Percentiles rank a stretch among this genome's conserved stretches.
Evolutionary conservation across 1,140 invertebrate species (phyloP).

Genomic region (Heliconius nattereri): DNA sequence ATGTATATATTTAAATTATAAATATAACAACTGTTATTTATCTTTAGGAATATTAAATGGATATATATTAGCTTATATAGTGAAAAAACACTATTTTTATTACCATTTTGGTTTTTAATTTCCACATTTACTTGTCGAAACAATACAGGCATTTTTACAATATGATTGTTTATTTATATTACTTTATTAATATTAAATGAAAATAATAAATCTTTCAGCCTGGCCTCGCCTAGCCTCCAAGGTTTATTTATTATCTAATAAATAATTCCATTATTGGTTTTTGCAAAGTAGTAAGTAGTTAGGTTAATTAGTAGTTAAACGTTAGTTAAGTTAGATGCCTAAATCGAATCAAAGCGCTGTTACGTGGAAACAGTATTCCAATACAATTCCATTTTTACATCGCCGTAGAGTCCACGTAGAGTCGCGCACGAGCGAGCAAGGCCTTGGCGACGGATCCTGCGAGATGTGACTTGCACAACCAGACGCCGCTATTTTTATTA

Average conservation of each 20-base stretch:
- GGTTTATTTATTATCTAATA: not conserved
- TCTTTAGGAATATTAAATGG: no score
- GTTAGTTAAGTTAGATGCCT: no score
- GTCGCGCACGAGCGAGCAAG: conserved; percentile 63
- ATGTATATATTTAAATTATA: not conserved
- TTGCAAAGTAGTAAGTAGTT: not conserved
- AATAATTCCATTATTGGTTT: not conserved
- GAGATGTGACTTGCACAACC: conserved; percentile 74
- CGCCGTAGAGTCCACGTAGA: conserved; percentile 55
- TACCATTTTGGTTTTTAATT: no score
- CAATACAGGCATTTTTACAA: not conserved
- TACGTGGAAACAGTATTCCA: conserved; percentile 23
- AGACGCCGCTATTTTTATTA: conserved; percentile 60
- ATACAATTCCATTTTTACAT: conserved; percentile 46
- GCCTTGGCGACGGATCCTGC: conserved; percentile 67
- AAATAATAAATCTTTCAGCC: no score
- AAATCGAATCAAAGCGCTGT: no score
- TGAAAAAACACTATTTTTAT: no score
- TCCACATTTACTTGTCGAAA: not conserved
- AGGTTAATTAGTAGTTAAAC: not conserved
- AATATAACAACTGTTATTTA: not conserved
- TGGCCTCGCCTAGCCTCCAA: no score
- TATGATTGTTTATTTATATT: no score
- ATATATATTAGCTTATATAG: no score
- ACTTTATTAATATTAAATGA: no score